phyloP scores from a whole-genome alignment of 2,797 vertebrate species.

The Lacerta bilineata region DNA sequence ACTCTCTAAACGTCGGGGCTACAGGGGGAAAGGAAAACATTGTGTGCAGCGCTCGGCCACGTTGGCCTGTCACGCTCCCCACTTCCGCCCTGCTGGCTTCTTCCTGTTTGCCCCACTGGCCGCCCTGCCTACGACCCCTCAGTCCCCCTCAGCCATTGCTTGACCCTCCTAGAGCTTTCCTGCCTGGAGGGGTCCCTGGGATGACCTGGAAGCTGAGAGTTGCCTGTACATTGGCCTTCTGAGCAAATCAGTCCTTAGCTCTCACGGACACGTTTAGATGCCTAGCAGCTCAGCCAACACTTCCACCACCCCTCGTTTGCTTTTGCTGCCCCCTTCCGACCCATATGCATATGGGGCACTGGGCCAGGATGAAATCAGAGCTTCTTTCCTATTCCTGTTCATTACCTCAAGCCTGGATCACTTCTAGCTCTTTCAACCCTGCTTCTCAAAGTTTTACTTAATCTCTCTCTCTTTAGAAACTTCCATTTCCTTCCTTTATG shows the following conservation, averaged over 20 bases:
- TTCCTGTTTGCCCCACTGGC: conserved; percentile 42
- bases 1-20: conserved; percentile 70
- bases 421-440: not conserved
- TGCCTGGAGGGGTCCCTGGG: conserved; percentile 33
- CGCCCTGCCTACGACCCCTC: conserved; percentile 9
- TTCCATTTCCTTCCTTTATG: conserved; percentile 9
- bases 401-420: not conserved
- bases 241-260: not conserved
- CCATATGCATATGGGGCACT: not conserved
- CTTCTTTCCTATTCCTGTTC: not conserved
- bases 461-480: not conserved
- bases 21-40: conserved; percentile 75
- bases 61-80: conserved; percentile 12
- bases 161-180: conserved; percentile 51
- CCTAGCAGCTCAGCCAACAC: not conserved
- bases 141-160: conserved; percentile 33
- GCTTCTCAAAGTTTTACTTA: not conserved
- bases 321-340: conserved; percentile 27
- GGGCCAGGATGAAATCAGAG: not conserved
- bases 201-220: conserved; percentile 39
- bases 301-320: conserved; percentile 5
- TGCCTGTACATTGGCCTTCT: conserved; percentile 20
- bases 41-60: conserved; percentile 47
- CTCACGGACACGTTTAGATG: not conserved
- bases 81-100: conserved; percentile 48